Conservation (phyloP, 2,113 vertebrate genomes). For the Echinops telfairi region DNA sequence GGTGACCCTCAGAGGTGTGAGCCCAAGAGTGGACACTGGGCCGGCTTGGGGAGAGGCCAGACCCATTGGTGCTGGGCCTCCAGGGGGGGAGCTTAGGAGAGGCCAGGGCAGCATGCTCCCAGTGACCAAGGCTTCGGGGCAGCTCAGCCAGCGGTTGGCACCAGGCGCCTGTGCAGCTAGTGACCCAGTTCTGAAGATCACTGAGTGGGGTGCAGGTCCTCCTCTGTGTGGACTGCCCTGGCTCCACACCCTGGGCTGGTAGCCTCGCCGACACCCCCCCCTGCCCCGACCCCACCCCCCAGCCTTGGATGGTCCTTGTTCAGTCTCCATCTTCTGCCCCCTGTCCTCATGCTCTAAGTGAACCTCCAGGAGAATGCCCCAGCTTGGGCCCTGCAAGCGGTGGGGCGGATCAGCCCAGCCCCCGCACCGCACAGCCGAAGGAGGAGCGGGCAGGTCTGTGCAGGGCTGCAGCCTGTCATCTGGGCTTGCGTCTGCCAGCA, state of each 20-base stretch:
- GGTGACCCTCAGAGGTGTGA: not conserved
- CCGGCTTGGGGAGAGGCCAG: not conserved
- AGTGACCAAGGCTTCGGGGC: fast-evolving
- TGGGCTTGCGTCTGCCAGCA: slow-evolving; percentile 74
- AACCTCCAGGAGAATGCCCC: not conserved
- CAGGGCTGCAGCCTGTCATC: slow-evolving; percentile 79
- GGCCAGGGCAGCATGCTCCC: too few species aligned
- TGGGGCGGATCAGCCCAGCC: slow-evolving; percentile 42
- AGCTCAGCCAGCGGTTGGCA: fast-evolving
- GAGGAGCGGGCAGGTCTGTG: slow-evolving; percentile 76
- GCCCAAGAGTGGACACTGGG: fast-evolving
- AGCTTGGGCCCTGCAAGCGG: not conserved
- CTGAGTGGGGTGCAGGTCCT: not conserved
- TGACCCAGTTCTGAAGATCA: not conserved
- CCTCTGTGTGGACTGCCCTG: fast-evolving
- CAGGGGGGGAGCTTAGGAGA: not conserved
- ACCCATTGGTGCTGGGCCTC: not conserved
- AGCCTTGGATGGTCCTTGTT: too few species aligned
- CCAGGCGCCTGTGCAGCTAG: not conserved
- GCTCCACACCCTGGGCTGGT: not conserved
- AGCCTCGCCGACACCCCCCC: fast-evolving
- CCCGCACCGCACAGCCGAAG: slow-evolving; percentile 43
- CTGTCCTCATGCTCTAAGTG: not conserved
- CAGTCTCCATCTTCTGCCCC: not conserved
- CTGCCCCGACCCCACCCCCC: too few species aligned